Evolutionary conservation across 2,113 vertebrate genomes (phyloP).

Genomic region (Nerophis ophidion): DNA sequence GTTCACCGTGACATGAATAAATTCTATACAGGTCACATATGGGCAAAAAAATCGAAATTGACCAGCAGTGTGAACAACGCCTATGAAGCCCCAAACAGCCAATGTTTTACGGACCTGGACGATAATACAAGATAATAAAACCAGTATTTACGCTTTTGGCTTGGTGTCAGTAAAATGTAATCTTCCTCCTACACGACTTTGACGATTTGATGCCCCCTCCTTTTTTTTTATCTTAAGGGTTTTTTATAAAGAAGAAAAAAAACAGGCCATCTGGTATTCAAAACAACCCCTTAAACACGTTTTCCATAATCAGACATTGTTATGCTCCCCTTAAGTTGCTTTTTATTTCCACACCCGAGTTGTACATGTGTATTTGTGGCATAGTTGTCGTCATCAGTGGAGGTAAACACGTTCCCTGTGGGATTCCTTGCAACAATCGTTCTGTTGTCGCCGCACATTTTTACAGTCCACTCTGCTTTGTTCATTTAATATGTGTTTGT

Average conservation of each 20-base stretch:
- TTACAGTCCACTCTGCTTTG: neutral
- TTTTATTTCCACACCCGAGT: neutral
- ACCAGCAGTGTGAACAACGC: too few relatives aligned
- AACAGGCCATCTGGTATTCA: too few relatives aligned
- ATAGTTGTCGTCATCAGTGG: neutral
- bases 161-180: neutral
- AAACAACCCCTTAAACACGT: constrained; percentile 37
- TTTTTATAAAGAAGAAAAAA: neutral
- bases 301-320: constrained; percentile 22
- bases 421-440: too few relatives aligned
- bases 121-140: constrained; percentile 5
- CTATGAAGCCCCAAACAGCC: constrained; percentile 6
- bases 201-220: constrained; percentile 8
- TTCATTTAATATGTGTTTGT: neutral
- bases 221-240: constrained; percentile 55
- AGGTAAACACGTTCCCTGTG: too few relatives aligned
- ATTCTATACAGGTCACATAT: too few relatives aligned
- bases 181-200: neutral
- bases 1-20: too few relatives aligned
- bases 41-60: too few relatives aligned
- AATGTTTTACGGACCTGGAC: constrained; percentile 4
- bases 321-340: constrained; percentile 40
- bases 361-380: neutral
- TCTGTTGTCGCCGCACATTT: neutral
- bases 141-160: constrained; percentile 5